These are phyloP conservation scores for Clarias laeviceps DNA, from an alignment of 2,797 vertebrate species.

Conservation along the genomic window DNA sequence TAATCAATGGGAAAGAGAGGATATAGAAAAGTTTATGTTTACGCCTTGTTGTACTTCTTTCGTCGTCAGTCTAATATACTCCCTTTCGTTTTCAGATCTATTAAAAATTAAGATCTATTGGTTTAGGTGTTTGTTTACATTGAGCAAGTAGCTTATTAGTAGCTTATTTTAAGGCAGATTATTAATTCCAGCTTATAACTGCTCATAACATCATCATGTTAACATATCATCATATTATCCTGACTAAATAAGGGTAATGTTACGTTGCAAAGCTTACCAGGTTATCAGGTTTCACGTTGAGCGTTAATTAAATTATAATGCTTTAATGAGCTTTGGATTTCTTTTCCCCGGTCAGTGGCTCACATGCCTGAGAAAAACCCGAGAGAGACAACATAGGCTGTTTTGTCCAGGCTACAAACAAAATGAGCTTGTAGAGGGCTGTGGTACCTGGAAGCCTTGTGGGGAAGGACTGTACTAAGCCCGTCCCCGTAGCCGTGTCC, in stretches of 20 bases:
- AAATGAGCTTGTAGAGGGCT: neutral
- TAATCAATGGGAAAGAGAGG: too few relatives aligned
- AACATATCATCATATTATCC: neutral
- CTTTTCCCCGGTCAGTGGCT: neutral
- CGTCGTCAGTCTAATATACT: too few relatives aligned
- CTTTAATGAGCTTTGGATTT: neutral
- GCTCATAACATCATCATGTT: too few relatives aligned
- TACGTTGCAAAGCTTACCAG: neutral
- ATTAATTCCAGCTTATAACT: too few relatives aligned
- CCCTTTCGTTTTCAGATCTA: too few relatives aligned
- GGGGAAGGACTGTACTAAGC: constrained; percentile 83
- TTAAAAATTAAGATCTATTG: too few relatives aligned
- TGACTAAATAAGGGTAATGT: neutral
- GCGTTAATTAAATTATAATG: neutral
- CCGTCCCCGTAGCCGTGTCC: constrained; percentile 84
- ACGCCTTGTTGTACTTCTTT: too few relatives aligned
- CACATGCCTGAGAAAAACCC: neutral
- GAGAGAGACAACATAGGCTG: neutral
- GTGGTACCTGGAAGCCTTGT: constrained; percentile 86
- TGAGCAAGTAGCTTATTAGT: too few relatives aligned
- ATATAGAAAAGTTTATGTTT: too few relatives aligned
- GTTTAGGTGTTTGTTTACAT: too few relatives aligned
- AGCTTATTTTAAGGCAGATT: too few relatives aligned
- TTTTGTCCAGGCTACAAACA: neutral
- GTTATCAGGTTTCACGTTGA: neutral